phyloP scores from a whole-genome alignment of 2,888 invertebrate genomes.

The Lepidonotus clava region DNA sequence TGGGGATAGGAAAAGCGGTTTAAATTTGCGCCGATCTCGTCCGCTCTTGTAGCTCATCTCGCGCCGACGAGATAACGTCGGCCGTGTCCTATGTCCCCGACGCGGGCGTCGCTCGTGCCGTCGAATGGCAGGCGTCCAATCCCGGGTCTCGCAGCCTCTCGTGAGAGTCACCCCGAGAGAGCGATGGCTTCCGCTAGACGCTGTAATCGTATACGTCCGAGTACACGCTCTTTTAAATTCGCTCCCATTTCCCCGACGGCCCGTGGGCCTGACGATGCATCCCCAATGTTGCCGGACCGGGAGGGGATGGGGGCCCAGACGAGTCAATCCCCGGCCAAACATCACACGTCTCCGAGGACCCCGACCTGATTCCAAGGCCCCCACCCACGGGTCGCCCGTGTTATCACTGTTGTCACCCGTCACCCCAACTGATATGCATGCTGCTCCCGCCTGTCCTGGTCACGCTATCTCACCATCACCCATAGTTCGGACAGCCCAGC shows the following conservation, averaged over 20 bases:
- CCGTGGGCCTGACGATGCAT: neutral
- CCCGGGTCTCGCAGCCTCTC: constrained; percentile 7
- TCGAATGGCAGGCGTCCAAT: neutral
- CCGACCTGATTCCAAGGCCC: neutral
- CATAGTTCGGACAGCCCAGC: no score
- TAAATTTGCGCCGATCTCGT: neutral
- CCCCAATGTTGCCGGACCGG: neutral
- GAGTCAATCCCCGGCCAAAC: neutral
- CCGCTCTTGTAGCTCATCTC: neutral
- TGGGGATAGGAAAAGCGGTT: neutral
- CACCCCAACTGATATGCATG: neutral
- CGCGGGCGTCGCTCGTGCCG: neutral
- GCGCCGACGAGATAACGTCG: neutral
- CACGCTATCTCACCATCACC: neutral
- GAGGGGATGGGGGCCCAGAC: neutral
- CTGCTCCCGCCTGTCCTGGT: neutral
- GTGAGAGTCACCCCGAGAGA: neutral
- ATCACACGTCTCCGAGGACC: neutral
- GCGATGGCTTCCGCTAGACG: neutral
- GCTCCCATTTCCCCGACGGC: constrained; percentile 20
- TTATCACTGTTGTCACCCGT: neutral
- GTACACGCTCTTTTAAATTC: constrained; percentile 42
- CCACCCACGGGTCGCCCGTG: neutral
- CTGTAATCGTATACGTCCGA: constrained; percentile 27
- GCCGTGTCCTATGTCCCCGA: neutral